phyloP scores from a whole-genome alignment of 2,113 vertebrate genomes.

The Notechis scutatus region DNA sequence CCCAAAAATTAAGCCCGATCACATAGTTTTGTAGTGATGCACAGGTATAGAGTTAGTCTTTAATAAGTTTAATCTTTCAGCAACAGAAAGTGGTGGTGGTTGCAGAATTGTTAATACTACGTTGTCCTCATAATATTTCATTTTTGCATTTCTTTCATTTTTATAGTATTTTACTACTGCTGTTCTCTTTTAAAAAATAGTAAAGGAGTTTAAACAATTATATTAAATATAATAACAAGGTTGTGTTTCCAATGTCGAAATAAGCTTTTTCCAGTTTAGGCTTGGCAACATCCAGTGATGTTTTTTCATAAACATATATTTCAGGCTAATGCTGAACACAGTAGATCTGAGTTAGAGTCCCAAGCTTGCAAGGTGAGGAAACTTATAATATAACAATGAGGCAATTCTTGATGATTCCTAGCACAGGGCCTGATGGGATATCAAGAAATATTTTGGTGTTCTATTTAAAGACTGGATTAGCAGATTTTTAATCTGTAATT shows the following conservation, averaged over 20 bases:
- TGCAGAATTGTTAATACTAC: not conserved
- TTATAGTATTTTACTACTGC: not conserved
- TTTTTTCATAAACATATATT: not conserved
- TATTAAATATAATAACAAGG: not conserved
- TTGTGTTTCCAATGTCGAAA: not conserved
- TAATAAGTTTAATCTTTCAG: not conserved
- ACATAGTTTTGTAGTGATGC: too few relatives aligned
- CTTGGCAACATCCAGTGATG: not conserved
- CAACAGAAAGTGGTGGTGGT: not conserved
- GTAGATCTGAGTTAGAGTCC: not conserved
- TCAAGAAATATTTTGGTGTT: not conserved
- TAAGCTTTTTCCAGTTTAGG: not conserved
- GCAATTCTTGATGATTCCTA: not conserved
- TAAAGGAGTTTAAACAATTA: not conserved
- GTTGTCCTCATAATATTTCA: not conserved
- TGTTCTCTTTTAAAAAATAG: not conserved
- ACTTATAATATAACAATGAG: not conserved
- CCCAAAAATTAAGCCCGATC: too few relatives aligned
- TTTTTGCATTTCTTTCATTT: not conserved
- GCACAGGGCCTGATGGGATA: not conserved
- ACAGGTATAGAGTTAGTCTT: not conserved
- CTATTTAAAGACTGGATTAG: not conserved
- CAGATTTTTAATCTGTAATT: not conserved
- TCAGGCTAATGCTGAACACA: too few relatives aligned
- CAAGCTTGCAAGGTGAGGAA: not conserved